Evolutionary conservation across 2,113 vertebrate genomes (phyloP).

Genomic region (Eubucco bourcierii): DNA sequence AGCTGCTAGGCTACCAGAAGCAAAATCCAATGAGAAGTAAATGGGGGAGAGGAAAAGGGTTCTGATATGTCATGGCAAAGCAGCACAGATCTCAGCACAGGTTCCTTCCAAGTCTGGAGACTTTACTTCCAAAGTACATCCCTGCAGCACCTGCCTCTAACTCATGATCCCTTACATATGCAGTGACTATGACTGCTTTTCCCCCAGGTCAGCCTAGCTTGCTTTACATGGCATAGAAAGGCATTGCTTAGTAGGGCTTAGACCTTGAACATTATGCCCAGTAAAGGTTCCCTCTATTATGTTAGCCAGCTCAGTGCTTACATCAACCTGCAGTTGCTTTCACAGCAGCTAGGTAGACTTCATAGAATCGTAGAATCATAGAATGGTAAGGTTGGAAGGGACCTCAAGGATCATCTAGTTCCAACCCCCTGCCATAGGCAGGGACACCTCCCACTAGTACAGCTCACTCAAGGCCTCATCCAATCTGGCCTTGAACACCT

Average conservation of each 20-base stretch:
- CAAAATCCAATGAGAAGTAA: slow-evolving; percentile 15
- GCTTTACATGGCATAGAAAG: background rate
- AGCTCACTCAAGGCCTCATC: too few relatives aligned
- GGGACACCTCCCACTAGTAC: too few relatives aligned
- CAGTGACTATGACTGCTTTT: background rate
- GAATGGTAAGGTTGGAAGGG: too few relatives aligned
- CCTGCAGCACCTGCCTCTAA: background rate
- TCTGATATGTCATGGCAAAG: background rate
- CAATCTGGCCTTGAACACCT: too few relatives aligned
- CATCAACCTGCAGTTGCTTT: background rate
- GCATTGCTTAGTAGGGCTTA: background rate
- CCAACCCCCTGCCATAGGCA: too few relatives aligned
- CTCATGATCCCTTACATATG: background rate
- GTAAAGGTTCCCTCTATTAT: background rate
- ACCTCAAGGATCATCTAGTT: too few relatives aligned
- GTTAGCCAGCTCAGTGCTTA: background rate
- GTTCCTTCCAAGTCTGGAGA: background rate
- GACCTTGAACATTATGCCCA: background rate
- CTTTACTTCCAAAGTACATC: background rate
- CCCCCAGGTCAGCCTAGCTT: background rate
- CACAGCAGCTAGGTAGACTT: background rate
- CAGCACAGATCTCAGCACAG: background rate
- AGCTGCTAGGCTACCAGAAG: background rate
- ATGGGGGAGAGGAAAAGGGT: background rate
- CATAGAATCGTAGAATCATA: too few relatives aligned